Conservation (phyloP, 2,888 invertebrate species). For the Charanyca ferruginea region DNA sequence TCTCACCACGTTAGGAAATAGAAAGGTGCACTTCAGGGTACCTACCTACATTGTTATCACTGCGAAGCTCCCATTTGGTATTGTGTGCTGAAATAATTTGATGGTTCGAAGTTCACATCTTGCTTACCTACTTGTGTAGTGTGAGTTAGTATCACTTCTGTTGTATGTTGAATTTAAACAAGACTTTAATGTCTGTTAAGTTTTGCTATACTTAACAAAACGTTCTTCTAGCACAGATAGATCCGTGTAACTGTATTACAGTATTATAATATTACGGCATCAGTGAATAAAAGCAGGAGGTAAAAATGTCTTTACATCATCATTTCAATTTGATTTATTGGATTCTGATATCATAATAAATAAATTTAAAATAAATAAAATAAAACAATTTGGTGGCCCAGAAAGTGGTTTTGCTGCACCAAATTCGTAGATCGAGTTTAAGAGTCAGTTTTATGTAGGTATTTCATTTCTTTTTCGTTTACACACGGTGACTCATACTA, state of each 20-base stretch:
- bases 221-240: background rate
- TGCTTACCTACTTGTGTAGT: background rate
- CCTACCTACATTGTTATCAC: conserved; percentile 30
- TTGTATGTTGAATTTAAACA: background rate
- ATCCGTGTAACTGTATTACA: conserved; percentile 40
- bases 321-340: conserved; percentile 9
- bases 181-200: too few species aligned
- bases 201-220: conserved; percentile 16
- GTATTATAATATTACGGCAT: conserved; percentile 9
- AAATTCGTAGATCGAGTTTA: too few species aligned
- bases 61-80: conserved; percentile 14
- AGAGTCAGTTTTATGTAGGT: too few species aligned
- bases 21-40: conserved; percentile 43
- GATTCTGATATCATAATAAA: conserved; percentile 32
- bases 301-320: conserved; percentile 16
- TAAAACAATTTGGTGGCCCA: too few species aligned
- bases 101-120: conserved; percentile 14
- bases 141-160: background rate
- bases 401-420: too few species aligned
- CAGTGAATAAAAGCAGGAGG: conserved; percentile 7
- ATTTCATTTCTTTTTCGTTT: too few species aligned
- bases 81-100: conserved; percentile 10
- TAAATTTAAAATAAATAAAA: too few species aligned
- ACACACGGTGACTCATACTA: too few species aligned
- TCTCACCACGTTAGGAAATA: conserved; percentile 45